Percentiles rank a stretch among this genome's conserved stretches.
Evolutionary conservation across 2,113 vertebrate species (phyloP).

Genomic region (Bubalus kerabau): DNA sequence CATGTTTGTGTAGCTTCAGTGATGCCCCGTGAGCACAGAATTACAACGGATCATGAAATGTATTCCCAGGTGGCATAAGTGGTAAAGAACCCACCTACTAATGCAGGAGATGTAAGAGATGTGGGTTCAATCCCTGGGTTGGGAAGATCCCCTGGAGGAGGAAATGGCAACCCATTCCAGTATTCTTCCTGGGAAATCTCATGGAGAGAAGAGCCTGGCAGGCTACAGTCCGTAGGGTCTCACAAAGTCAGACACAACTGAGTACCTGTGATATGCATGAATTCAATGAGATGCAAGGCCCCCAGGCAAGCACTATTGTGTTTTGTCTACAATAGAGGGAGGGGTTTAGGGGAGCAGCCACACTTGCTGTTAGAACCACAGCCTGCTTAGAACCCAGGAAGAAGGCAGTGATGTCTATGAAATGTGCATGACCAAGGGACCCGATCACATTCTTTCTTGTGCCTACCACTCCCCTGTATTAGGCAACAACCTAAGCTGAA

Average conservation of each 20-base stretch:
- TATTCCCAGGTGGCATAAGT: fast-evolving
- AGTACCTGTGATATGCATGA: not conserved
- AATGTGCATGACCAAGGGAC: not conserved
- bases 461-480: not conserved
- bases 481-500: not conserved
- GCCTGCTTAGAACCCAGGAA: not conserved
- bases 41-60: not conserved
- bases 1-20: not conserved
- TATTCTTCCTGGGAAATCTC: not conserved
- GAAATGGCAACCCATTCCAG: not conserved
- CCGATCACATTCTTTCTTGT: not conserved
- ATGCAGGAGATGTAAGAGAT: not conserved
- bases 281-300: not conserved
- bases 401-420: not conserved
- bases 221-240: fast-evolving
- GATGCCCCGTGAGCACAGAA: not conserved
- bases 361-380: not conserved
- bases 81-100: not conserved
- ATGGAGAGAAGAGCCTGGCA: not conserved
- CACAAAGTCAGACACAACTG: not conserved
- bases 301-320: not conserved
- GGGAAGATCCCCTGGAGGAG: not conserved
- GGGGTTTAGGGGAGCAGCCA: not conserved
- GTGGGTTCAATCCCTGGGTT: not conserved
- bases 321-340: not conserved